Evolutionary conservation across 2,888 invertebrate genomes (phyloP).

Genomic region (Campoplex nolae): DNA sequence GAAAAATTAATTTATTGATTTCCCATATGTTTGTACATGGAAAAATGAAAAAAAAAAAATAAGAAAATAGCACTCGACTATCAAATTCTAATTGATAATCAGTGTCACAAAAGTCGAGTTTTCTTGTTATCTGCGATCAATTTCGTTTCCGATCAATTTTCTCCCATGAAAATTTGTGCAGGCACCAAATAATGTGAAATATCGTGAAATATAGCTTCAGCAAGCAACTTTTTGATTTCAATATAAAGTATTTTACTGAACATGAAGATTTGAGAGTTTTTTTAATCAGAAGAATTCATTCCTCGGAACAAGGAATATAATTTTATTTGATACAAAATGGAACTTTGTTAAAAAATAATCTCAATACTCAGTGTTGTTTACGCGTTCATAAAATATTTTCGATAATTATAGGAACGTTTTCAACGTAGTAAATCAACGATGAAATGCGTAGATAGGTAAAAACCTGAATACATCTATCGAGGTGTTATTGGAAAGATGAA

Average conservation of each 20-base stretch:
- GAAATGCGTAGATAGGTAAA: not conserved
- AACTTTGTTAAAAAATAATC: not conserved
- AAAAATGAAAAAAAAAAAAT: too few species aligned
- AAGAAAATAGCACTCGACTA: too few species aligned
- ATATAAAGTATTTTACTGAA: not conserved
- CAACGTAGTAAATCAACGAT: not conserved
- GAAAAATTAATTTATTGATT: too few species aligned
- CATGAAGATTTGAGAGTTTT: not conserved
- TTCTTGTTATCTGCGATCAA: not conserved
- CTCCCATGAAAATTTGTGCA: not conserved
- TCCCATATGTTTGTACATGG: too few species aligned
- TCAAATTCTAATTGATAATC: too few species aligned
- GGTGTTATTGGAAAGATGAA: not conserved
- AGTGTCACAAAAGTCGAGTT: not conserved
- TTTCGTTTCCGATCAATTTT: not conserved
- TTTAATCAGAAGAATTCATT: not conserved
- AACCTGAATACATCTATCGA: not conserved
- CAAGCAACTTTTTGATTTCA: not conserved
- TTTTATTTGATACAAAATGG: not conserved
- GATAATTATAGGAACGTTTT: not conserved
- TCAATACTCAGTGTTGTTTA: not conserved
- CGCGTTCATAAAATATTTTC: not conserved
- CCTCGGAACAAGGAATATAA: not conserved
- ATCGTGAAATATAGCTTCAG: not conserved
- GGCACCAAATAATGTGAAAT: not conserved